Evolutionary conservation across 2,113 vertebrate genomes (phyloP), one percentile per base, ranked within the genome.

Genomic region (Merops nubicus): DNA sequence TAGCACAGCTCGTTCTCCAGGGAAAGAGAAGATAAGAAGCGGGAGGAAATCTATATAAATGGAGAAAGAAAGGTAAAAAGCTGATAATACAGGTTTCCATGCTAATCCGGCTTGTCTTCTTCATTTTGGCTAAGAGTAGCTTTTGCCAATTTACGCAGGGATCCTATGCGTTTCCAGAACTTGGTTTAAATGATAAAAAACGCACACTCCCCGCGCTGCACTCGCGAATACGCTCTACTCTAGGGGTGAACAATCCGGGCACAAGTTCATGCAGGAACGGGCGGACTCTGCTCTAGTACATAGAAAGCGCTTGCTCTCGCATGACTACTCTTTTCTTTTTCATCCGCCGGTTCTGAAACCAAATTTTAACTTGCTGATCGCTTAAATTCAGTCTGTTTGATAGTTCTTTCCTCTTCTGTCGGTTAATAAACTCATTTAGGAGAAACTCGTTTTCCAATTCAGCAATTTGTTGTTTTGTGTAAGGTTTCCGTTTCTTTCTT

Each of bases 331-430:
- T 98, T 88, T 99, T 99, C 98, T 99, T 99, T 98, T 99, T 99
- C 99, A 99, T 99, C 53, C 99, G 98, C 67, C 99, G 98, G 80
- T 99, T 99, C 96, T 99, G 99, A 98, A 99, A 99, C 99, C 99
- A 99, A 78, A 99, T 99, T 98, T 99, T 99, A 95, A 99, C 99
- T 98, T 99, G 99, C 89, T 99, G 99, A 92, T 99, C 99, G 88
- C 99, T 99, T 96, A 99, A 98, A 93, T 99, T 98, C 96, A 99
- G 98, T 98, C 98, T 99, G 93, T 99, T 98, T 33, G 99, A 99
- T 76, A 99, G 97, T 91, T 99, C 99, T 85, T 99, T 99, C 74
- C 99, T 98, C 96, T 99, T 99, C 97, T 99, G 99, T 84, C 99
- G 98, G 97, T 99, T 99, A 97, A 99, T 99, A 96, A 99, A 99